These are phyloP conservation scores for Cavia porcellus DNA, from an alignment of 2,113 vertebrate species.

Conservation along the genomic window DNA sequence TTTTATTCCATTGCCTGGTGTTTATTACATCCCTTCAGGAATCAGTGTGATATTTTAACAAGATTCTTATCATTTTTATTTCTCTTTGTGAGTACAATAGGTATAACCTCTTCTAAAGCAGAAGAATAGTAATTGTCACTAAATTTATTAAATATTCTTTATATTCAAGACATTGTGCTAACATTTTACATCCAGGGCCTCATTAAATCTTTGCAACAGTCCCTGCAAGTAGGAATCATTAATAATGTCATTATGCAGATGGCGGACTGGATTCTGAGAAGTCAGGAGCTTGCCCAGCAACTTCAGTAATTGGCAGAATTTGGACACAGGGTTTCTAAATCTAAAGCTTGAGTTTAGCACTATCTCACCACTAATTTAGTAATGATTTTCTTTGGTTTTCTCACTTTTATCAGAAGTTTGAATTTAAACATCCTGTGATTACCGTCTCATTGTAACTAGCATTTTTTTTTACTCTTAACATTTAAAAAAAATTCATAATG, in stretches of 20 bases:
- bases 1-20: not conserved
- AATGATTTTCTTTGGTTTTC: constrained; percentile 37
- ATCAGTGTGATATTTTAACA: constrained; percentile 7
- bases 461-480: not conserved
- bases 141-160: constrained; percentile 36
- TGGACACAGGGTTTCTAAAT: not conserved
- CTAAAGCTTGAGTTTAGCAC: not conserved
- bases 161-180: constrained; percentile 31
- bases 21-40: not conserved
- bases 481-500: not conserved
- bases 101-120: not conserved
- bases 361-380: not conserved
- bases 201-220: constrained; percentile 66
- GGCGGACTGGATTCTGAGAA: constrained; percentile 51
- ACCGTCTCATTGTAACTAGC: not conserved
- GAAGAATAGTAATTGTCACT: constrained; percentile 36
- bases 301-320: constrained; percentile 46
- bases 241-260: constrained; percentile 59
- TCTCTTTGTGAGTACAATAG: not conserved
- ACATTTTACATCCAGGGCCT: constrained; percentile 46
- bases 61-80: constrained; percentile 19
- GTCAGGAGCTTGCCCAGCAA: not conserved
- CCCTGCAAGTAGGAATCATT: constrained; percentile 29
- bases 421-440: constrained; percentile 32
- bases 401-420: constrained; percentile 55